A percentile compares a stretch with the other conserved stretches of the same genome.
Evolutionary conservation across 2,888 invertebrate genomes (phyloP).

Genomic region (Leuctra nigra): DNA sequence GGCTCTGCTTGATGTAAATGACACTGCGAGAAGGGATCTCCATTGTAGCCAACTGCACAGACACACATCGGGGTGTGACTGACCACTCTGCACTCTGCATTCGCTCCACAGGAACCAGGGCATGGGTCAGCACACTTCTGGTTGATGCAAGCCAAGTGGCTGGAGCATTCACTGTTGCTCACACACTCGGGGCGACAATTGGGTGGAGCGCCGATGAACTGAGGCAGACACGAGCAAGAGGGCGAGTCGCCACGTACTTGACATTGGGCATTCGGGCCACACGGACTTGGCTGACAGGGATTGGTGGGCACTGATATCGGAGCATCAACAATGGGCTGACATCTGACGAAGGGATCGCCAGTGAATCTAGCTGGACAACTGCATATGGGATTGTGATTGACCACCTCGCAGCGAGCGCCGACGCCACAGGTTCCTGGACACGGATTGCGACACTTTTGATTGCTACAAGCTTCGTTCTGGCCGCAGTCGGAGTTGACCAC

Average conservation of each 20-base stretch:
- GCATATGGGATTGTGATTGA: slow-evolving; percentile 72
- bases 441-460: slow-evolving; percentile 47
- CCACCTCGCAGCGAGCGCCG: slow-evolving; percentile 62
- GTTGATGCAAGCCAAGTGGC: slow-evolving; percentile 48
- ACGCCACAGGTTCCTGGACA: slow-evolving; percentile 52
- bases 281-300: slow-evolving; percentile 34
- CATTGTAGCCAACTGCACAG: slow-evolving; percentile 34
- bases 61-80: slow-evolving; percentile 40
- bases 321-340: slow-evolving; percentile 41
- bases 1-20: slow-evolving; percentile 26
- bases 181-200: slow-evolving; percentile 41
- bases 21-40: slow-evolving; percentile 45
- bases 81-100: slow-evolving; percentile 56
- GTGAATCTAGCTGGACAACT: slow-evolving; percentile 59
- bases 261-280: slow-evolving; percentile 36
- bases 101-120: slow-evolving; percentile 60
- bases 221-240: slow-evolving; percentile 56
- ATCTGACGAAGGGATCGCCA: slow-evolving; percentile 68
- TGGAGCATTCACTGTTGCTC: slow-evolving; percentile 51
- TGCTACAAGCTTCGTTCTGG: slow-evolving; percentile 45
- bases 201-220: slow-evolving; percentile 65
- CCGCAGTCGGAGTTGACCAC: slow-evolving; percentile 47
- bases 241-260: slow-evolving; percentile 34
- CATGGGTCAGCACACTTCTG: slow-evolving; percentile 50
- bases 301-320: slow-evolving; percentile 31